Conservation (phyloP, 2,113 vertebrate genomes). For the Galeopterus variegatus region DNA sequence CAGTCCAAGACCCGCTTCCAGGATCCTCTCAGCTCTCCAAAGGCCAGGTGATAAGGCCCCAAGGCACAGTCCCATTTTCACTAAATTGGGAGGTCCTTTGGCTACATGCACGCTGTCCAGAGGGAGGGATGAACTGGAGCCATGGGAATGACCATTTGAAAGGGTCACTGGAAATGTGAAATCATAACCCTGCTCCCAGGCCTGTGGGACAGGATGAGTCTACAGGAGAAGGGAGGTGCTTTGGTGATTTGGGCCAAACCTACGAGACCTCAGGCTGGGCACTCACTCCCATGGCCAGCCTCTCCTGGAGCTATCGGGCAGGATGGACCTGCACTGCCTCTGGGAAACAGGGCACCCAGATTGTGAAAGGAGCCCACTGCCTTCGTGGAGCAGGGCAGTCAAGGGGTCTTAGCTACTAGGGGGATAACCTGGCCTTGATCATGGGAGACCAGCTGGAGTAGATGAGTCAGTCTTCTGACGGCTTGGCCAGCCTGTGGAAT, state of each 20-base stretch:
- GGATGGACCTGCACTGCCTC: neutral
- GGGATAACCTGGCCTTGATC: neutral
- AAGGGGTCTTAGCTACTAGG: neutral
- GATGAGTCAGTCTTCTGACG: neutral
- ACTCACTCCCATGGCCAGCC: neutral
- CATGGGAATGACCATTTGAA: neutral
- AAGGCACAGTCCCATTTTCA: neutral
- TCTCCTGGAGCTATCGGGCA: neutral
- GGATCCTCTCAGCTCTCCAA: neutral
- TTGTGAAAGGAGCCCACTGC: neutral
- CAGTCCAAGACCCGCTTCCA: neutral
- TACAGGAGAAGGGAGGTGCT: neutral
- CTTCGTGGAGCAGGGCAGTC: neutral
- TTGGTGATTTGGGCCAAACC: neutral
- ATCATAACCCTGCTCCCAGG: neutral
- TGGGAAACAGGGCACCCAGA: neutral
- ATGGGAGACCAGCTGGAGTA: neutral
- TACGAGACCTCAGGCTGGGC: neutral
- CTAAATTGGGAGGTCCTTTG: neutral
- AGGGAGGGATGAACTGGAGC: neutral
- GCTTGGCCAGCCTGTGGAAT: neutral
- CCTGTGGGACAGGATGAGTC: neutral
- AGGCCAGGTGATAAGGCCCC: neutral
- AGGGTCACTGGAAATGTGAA: neutral
- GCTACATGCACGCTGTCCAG: neutral